Conservation (phyloP, 2,888 invertebrate species). For the Hydroisotoma schaefferi region DNA sequence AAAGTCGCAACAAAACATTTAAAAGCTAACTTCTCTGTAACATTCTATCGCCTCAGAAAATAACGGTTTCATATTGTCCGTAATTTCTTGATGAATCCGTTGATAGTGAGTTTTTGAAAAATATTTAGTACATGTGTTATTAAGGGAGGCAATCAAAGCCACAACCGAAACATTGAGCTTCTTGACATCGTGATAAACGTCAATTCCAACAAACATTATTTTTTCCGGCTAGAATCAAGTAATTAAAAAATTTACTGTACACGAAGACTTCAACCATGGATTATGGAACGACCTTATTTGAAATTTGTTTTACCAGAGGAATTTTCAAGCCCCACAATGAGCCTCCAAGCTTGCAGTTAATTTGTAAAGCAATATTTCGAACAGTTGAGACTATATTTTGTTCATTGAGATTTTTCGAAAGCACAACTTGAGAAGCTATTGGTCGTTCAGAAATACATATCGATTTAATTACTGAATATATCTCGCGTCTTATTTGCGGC, state of each 20-base stretch:
- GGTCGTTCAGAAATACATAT: slow-evolving; percentile 77
- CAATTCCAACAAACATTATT: slow-evolving; percentile 84
- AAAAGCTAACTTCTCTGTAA: slow-evolving; percentile 59
- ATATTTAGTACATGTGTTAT: slow-evolving; percentile 74
- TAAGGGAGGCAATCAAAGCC: slow-evolving; percentile 73
- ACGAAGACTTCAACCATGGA: no score
- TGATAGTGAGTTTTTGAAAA: slow-evolving; percentile 58
- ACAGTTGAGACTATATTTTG: slow-evolving; percentile 68
- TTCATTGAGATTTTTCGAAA: slow-evolving; percentile 64
- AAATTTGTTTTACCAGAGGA: slow-evolving; percentile 62
- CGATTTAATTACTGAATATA: slow-evolving; percentile 82
- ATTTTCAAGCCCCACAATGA: slow-evolving; percentile 80
- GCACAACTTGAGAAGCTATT: slow-evolving; percentile 72
- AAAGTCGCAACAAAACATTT: not conserved
- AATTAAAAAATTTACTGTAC: no score
- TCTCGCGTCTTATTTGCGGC: slow-evolving; percentile 73
- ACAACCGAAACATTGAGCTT: slow-evolving; percentile 62
- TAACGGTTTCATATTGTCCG: slow-evolving; percentile 1
- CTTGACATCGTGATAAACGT: slow-evolving; percentile 72
- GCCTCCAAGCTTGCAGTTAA: slow-evolving; percentile 91
- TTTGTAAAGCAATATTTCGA: slow-evolving; percentile 69
- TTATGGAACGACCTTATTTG: not conserved
- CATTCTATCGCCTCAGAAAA: slow-evolving; percentile 66
- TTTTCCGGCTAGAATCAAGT: slow-evolving; percentile 49
- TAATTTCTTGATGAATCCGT: slow-evolving; percentile 28